Conservation (phyloP, 2,888 invertebrate genomes). For the Heteromyza rotundicornis region DNA sequence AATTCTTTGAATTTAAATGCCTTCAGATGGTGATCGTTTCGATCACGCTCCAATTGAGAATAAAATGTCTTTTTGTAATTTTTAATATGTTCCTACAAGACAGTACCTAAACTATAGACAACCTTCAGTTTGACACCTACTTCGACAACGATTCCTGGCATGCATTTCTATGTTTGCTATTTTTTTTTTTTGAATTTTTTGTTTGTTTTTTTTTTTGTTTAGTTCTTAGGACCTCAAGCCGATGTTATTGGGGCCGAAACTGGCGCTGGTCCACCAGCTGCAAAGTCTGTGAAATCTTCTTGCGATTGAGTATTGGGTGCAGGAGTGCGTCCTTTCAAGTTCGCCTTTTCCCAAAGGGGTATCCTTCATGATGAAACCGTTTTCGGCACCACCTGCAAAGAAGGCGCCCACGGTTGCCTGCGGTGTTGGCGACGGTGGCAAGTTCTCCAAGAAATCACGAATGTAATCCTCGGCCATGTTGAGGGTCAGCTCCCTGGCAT, state of each 20-base stretch:
- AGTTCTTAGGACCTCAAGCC: slow-evolving; percentile 71
- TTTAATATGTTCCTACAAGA: background rate
- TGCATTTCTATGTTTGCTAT: slow-evolving; percentile 19
- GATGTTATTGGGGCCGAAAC: slow-evolving; percentile 64
- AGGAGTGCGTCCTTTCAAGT: slow-evolving; percentile 61
- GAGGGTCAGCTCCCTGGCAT: slow-evolving; percentile 89
- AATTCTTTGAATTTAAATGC: background rate
- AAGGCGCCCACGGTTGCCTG: slow-evolving; percentile 56
- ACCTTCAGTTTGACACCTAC: slow-evolving; percentile 21
- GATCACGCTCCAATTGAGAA: too few relatives aligned
- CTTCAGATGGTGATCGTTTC: background rate
- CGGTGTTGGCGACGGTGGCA: slow-evolving; percentile 63
- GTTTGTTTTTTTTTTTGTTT: slow-evolving; percentile 35
- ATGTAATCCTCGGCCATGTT: slow-evolving; percentile 89
- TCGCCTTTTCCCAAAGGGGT: slow-evolving; percentile 86
- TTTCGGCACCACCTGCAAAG: slow-evolving; percentile 48
- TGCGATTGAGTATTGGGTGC: slow-evolving; percentile 86
- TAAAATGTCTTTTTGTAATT: slow-evolving; percentile 2
- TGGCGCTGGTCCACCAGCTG: slow-evolving; percentile 63
- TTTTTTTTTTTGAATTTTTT: too few relatives aligned
- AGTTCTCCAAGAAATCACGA: slow-evolving; percentile 77
- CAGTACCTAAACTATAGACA: slow-evolving; percentile 3
- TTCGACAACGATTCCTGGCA: slow-evolving; percentile 27
- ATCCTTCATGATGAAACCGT: slow-evolving; percentile 84
- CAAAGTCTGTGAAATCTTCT: slow-evolving; percentile 87